Evolutionary conservation across 2,797 vertebrate genomes (phyloP), one percentile per base, ranked within the genome.

Genomic region (Danio choprae): DNA sequence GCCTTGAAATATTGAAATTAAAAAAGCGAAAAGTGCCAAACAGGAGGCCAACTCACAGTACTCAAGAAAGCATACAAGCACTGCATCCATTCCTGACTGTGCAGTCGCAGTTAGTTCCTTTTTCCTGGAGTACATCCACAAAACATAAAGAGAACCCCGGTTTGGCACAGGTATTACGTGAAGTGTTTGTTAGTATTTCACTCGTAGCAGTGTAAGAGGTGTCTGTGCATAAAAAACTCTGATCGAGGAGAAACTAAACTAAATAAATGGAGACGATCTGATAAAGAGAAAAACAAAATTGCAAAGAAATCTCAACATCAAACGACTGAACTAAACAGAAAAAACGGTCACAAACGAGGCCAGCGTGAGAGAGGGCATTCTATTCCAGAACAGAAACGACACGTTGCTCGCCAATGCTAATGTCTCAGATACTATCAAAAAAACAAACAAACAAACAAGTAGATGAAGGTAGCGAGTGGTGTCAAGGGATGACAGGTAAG

Each of bases 311-410:
- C 29, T 56, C 84, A 79, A 69, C 40, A 55, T 79, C 83, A 81
- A 84, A 87, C 69, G 80, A 88, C 86, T 89, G 84, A 91, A 91
- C 90, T 89, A 89, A 92, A 92, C 82, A 86, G 88, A 92, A 87
- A 88, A 90, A 93, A 92, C 86, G 44, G 93, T 92, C 91, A 94
- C 87, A 82, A 88, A 91, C 88, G 86, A 92, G 90, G 87, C 91
- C 91, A 93, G 93, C 90, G 88, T 85, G 77, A 90, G 90, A 93
- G 90, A 93, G 90, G 89, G 86, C 81, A 84, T 86, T 90, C 88
- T 87, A 62, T 87, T 89, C 89, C 87, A 82, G 87, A 90, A 90
- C 84, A 83, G 51, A 59, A 74, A 84, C 68, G 22, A 73, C 83
- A 87, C 80, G 41, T 60, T 20, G n/a, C 71, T 60, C 20, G 16